Evolutionary conservation across 2,113 vertebrate species (phyloP), one percentile per base, ranked within the genome.

Genomic region (Brachypteracias leptosomus): DNA sequence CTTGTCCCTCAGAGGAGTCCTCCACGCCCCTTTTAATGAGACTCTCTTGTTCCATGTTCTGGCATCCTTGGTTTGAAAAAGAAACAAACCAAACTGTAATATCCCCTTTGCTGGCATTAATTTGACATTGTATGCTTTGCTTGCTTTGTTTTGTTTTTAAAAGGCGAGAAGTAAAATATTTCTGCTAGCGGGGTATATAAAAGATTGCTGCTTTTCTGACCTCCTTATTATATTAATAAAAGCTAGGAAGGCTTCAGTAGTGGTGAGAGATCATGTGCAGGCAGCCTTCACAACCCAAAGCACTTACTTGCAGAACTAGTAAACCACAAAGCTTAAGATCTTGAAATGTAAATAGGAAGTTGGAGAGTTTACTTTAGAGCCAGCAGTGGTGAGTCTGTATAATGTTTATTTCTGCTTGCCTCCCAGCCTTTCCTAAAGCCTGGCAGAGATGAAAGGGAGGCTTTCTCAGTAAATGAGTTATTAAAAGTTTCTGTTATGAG

Each of bases 321-420:
- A 98, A 98, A 97, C 97, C 96, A 63, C 94, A 96, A 85, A 88
- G 90, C 87, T 96, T 97, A 93, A 97, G 96, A 96, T 96, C 93
- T 94, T 94, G 94, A 97, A 91, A 91, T 96, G 93, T 98, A 97
- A 97, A 97, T 97, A 98, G 96, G 96, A 98, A 97, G 97, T 96
- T 90, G 90, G 93, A 96, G 88, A 96, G 91, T 98, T 98, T 98
- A 96, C 97, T 97, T 97, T 96, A 95, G 94, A 97, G 87, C 80
- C 91, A 93, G 80, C 73, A 73, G 89, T 88, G 90, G 93, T 67
- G 54, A 94, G 88, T 79, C 46, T 96, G 85, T 95, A 63, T 75
- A 86, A 79, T 93, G 76, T 96, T 89, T 97, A 93, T 95, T 94
- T 90, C 96, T 96, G 90, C 86, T 89, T 87, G 95, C 96, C 95